Evolutionary conservation across 2,113 vertebrate genomes (phyloP).

Genomic region (Chlorodrepanis virens): DNA sequence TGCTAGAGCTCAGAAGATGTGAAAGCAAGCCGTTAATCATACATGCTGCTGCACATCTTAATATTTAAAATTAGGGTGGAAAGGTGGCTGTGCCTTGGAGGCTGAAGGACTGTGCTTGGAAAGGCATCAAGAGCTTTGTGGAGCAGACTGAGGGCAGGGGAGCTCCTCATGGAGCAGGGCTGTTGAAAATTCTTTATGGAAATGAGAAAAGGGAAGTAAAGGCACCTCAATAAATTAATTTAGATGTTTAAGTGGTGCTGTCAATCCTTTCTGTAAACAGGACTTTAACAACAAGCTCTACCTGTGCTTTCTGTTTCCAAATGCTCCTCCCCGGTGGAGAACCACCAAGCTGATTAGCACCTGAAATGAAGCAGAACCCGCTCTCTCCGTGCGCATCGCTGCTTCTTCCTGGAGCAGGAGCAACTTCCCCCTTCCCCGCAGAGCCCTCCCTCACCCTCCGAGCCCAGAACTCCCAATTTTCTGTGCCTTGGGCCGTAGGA

Average conservation of each 20-base stretch:
- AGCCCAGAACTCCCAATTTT: rapidly evolving
- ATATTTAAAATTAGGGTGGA: neutral
- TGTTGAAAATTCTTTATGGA: neutral
- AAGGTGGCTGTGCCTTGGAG: neutral
- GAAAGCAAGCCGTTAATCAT: neutral
- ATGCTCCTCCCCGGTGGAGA: neutral
- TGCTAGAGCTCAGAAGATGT: neutral
- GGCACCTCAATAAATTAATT: neutral
- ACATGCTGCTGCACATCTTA: neutral
- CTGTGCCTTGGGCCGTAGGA: rapidly evolving
- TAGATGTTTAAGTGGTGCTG: neutral
- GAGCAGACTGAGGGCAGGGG: neutral
- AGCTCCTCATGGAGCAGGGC: neutral
- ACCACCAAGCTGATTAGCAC: neutral
- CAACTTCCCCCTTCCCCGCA: neutral
- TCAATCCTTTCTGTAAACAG: neutral
- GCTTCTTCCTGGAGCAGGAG: neutral
- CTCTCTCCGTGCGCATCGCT: neutral
- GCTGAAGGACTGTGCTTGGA: neutral
- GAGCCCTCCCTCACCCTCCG: neutral
- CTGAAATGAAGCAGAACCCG: neutral
- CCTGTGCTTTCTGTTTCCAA: neutral
- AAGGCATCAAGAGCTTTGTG: neutral
- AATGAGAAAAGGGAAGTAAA: neutral
- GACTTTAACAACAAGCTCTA: neutral